These are phyloP conservation scores for honey bee (Apis mellifera) DNA, from an alignment of 1,140 invertebrate species.

Conservation along the genomic window DNA sequence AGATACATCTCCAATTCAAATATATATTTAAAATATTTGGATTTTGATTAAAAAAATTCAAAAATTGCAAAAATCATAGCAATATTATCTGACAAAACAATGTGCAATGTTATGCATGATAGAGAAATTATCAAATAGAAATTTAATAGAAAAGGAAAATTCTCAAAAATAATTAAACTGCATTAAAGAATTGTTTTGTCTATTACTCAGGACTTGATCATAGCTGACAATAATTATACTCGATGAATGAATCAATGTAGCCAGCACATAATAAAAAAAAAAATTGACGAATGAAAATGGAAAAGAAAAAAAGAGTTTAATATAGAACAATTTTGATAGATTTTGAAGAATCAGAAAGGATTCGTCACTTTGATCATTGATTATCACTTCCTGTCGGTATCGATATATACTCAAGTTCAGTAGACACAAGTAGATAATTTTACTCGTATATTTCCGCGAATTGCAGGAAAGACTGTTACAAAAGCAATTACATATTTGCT, in stretches of 20 bases:
- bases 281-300: background rate
- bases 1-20: background rate
- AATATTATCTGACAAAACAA: conserved; percentile 17
- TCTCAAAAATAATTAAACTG: conserved; percentile 25
- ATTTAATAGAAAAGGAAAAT: conserved; percentile 16
- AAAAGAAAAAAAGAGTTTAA: background rate
- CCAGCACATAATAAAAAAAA: conserved; percentile 14
- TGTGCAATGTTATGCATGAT: conserved; percentile 25
- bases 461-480: conserved; percentile 32
- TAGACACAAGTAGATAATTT: conserved; percentile 45
- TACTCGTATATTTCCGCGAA: conserved; percentile 9
- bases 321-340: conserved; percentile 36
- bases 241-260: conserved; percentile 61
- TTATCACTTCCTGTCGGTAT: conserved; percentile 28
- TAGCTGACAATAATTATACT: conserved; percentile 65
- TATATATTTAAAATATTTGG: background rate
- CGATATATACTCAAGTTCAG: conserved; percentile 36
- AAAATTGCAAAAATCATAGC: conserved; percentile 13
- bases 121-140: conserved; percentile 22
- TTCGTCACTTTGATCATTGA: conserved; percentile 28
- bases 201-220: conserved; percentile 55
- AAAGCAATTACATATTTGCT: conserved; percentile 42
- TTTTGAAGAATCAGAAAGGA: background rate
- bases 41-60: background rate
- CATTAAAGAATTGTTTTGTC: conserved; percentile 45